These are phyloP conservation scores for Lophius piscatorius DNA, from an alignment of 2,113 vertebrate genomes.

Conservation along the genomic window DNA sequence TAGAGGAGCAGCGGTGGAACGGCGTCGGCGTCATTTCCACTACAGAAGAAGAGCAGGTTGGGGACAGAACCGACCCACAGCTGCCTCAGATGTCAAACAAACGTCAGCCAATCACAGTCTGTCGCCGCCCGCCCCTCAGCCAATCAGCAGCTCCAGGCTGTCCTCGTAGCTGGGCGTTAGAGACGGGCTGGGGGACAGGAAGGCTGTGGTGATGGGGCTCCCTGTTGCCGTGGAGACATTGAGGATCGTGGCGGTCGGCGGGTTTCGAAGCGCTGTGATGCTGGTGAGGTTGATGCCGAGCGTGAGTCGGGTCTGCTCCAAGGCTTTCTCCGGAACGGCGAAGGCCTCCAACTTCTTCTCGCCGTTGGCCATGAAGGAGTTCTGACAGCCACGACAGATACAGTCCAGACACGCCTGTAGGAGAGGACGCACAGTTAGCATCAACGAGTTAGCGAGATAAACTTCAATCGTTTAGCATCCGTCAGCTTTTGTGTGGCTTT, in stretches of 20 bases:
- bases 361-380: slow-evolving; percentile 98
- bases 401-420: slow-evolving; percentile 93
- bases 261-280: slow-evolving; percentile 87
- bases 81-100: slow-evolving; percentile 67
- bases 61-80: slow-evolving; percentile 75
- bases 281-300: slow-evolving; percentile 99
- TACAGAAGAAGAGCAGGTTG: slow-evolving; percentile 70
- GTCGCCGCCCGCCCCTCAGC: slow-evolving; percentile 61
- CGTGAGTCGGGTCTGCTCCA: slow-evolving; percentile 98
- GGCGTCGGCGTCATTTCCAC: slow-evolving; percentile 74
- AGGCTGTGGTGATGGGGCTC: slow-evolving; percentile 90
- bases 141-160: slow-evolving; percentile 94
- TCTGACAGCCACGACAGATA: slow-evolving; percentile 99
- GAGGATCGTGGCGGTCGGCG: slow-evolving; percentile 72
- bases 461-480: too few relatives aligned
- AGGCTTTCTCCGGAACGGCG: slow-evolving; percentile 97
- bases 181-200: slow-evolving; percentile 91
- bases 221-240: slow-evolving; percentile 79
- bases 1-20: slow-evolving; percentile 48
- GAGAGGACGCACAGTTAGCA: not conserved
- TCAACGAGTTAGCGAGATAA: too few relatives aligned
- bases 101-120: slow-evolving; percentile 68
- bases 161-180: slow-evolving; percentile 94
- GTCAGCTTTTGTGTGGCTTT: too few relatives aligned
- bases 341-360: slow-evolving; percentile 99